These are phyloP conservation scores for Sparus aurata DNA, from an alignment of 2,797 vertebrate genomes.

Conservation along the genomic window DNA sequence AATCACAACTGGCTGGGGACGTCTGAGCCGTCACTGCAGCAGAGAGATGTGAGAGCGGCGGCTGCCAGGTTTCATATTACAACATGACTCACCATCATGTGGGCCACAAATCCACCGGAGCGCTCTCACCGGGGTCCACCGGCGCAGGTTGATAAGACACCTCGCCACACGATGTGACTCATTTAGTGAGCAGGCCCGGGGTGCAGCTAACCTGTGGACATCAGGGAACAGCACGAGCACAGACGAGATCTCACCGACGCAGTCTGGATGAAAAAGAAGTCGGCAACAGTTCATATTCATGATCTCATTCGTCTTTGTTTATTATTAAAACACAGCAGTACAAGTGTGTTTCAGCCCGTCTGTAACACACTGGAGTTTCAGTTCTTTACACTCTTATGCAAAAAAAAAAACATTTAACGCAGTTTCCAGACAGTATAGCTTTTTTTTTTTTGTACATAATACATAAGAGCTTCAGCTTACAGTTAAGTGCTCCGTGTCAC, in stretches of 20 bases:
- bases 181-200: constrained; percentile 14
- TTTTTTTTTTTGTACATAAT: constrained; percentile 19
- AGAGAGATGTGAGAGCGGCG: constrained; percentile 25
- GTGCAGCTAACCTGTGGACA: not conserved
- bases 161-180: constrained; percentile 24
- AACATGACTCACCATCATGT: constrained; percentile 54
- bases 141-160: constrained; percentile 31
- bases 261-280: constrained; percentile 4
- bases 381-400: not conserved
- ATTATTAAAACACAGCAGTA: constrained; percentile 47
- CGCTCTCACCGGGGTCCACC: constrained; percentile 35
- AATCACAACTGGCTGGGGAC: constrained; percentile 50
- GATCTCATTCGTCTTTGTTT: constrained; percentile 20
- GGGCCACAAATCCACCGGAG: constrained; percentile 47
- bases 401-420: constrained; percentile 22
- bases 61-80: constrained; percentile 41
- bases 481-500: constrained; percentile 38
- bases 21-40: constrained; percentile 49
- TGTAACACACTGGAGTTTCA: constrained; percentile 16
- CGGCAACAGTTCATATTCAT: not conserved
- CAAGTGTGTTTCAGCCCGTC: constrained; percentile 15
- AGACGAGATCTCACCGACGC: not conserved
- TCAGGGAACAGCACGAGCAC: not conserved
- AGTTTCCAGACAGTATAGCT: constrained; percentile 24
- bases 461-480: not conserved